Percentiles rank a stretch among this genome's conserved stretches.
phyloP scores from a whole-genome alignment of 2,113 vertebrate species.

The Gymnorhina tibicen region DNA sequence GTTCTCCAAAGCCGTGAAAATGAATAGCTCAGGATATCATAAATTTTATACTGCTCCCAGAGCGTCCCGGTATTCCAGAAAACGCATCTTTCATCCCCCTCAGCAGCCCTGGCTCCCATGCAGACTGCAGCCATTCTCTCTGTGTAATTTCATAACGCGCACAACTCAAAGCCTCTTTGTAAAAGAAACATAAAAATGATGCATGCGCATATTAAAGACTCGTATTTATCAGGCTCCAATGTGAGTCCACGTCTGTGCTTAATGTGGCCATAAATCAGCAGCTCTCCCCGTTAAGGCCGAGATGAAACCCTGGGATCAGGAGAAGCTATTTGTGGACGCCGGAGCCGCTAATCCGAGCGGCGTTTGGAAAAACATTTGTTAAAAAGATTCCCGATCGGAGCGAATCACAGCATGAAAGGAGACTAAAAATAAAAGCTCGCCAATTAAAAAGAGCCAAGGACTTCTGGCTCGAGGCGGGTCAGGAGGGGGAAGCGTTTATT shows the following conservation, averaged over 20 bases:
- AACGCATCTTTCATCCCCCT: slow-evolving; percentile 29
- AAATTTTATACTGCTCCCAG: slow-evolving; percentile 39
- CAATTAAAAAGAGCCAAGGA: not conserved
- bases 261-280: slow-evolving; percentile 51
- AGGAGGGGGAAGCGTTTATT: not conserved
- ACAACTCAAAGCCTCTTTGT: slow-evolving; percentile 58
- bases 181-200: slow-evolving; percentile 68
- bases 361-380: not conserved
- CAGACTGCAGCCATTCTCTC: slow-evolving; percentile 16
- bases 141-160: slow-evolving; percentile 28
- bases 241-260: slow-evolving; percentile 27
- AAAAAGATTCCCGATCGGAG: not conserved
- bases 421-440: not conserved
- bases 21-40: slow-evolving; percentile 35
- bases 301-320: not conserved
- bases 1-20: slow-evolving; percentile 20
- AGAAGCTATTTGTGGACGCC: not conserved
- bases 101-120: slow-evolving; percentile 19
- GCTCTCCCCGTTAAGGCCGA: not conserved
- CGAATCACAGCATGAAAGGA: not conserved
- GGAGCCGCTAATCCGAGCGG: not conserved
- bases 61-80: not conserved
- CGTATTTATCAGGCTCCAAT: slow-evolving; percentile 49
- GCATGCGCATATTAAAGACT: slow-evolving; percentile 61
- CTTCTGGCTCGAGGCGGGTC: not conserved